phyloP scores from a whole-genome alignment of 2,888 invertebrate genomes.

The Flabesymbios commensalis region DNA sequence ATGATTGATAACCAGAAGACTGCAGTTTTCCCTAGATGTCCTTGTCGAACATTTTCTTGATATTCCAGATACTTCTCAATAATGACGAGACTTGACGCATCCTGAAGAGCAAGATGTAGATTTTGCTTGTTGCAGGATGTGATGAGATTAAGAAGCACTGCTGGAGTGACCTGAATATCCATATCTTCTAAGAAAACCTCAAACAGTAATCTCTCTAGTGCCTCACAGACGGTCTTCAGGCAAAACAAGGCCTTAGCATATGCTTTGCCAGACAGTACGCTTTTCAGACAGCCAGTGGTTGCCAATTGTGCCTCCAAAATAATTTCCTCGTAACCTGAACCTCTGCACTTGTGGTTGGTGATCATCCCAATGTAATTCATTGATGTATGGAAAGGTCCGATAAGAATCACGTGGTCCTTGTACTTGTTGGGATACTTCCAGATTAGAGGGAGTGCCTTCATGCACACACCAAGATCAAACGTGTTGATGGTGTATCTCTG shows the following conservation, averaged over 20 bases:
- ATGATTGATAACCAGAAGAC: constrained; percentile 11
- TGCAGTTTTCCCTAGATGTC: constrained; percentile 15
- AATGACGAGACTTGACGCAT: background rate
- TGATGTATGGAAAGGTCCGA: constrained; percentile 17
- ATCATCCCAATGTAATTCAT: constrained; percentile 24
- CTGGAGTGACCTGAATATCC: background rate
- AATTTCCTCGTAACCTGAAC: constrained; percentile 23
- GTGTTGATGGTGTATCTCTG: constrained; percentile 22
- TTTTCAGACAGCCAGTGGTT: constrained; percentile 26
- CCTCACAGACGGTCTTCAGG: constrained; percentile 28
- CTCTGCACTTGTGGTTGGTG: constrained; percentile 23
- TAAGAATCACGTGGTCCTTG: constrained; percentile 4
- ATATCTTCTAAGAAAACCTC: constrained; percentile 5
- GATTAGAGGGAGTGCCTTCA: constrained; percentile 21
- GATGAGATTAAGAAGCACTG: background rate
- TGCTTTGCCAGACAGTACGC: constrained; percentile 31
- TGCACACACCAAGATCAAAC: constrained; percentile 23
- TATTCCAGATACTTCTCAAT: background rate
- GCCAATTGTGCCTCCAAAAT: constrained; percentile 24
- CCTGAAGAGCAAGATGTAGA: background rate
- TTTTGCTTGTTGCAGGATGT: background rate
- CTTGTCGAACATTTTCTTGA: constrained; percentile 1
- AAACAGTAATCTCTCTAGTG: constrained; percentile 23
- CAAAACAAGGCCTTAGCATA: constrained; percentile 33
- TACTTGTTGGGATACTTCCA: constrained; percentile 13